Evolutionary conservation across 2,113 vertebrate species (phyloP).

Genomic region (Calyptommatus sinebrachiatus): DNA sequence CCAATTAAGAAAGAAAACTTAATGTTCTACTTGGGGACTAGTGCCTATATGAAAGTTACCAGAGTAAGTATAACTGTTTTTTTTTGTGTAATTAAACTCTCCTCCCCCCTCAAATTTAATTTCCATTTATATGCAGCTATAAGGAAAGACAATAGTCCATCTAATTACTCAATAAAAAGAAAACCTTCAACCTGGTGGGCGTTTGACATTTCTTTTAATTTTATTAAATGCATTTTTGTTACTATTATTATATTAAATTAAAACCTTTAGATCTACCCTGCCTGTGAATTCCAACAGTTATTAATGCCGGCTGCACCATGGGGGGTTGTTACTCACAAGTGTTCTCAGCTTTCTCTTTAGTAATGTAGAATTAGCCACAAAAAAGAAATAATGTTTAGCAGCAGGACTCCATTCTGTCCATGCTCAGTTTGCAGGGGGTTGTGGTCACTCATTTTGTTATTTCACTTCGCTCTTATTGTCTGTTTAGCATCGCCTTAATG

Average conservation of each 20-base stretch:
- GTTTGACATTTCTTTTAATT: not conserved
- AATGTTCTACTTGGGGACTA: not conserved
- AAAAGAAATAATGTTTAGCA: not conserved
- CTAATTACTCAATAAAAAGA: not conserved
- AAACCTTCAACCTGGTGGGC: not conserved
- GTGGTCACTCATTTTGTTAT: not conserved
- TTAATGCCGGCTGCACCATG: not conserved
- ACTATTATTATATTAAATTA: constrained; percentile 11
- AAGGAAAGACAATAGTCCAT: not conserved
- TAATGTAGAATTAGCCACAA: not conserved
- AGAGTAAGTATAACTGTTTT: not conserved
- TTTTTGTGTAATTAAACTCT: not conserved
- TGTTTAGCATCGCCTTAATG: not conserved
- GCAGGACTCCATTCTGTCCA: not conserved
- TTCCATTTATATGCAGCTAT: not conserved
- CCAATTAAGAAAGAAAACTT: not conserved
- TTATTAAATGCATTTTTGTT: not conserved
- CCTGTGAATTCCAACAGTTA: not conserved
- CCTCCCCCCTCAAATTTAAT: not conserved
- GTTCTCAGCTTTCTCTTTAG: not conserved
- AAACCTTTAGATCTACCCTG: not conserved
- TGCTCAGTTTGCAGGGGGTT: not conserved
- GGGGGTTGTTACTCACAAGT: not conserved
- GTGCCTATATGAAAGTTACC: not conserved
- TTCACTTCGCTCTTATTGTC: not conserved